phyloP scores from a whole-genome alignment of 2,113 vertebrate species.

The Platichthys stellatus region DNA sequence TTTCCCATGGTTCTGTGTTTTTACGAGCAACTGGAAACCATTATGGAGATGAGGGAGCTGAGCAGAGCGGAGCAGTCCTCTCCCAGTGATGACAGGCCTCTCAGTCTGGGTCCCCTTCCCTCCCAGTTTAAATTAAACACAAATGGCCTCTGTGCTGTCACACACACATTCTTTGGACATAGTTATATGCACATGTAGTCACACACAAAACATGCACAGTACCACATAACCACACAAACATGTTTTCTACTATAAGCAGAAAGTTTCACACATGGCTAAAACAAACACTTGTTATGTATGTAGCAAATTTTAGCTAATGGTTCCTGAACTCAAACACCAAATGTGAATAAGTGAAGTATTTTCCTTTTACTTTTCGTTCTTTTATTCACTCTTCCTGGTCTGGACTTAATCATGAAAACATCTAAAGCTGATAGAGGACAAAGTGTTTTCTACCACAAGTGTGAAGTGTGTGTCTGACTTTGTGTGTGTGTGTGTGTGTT shows the following conservation, averaged over 20 bases:
- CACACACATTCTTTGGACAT: constrained; percentile 41
- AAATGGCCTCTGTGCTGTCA: constrained; percentile 73
- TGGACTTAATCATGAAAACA: constrained; percentile 43
- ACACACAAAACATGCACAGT: constrained; percentile 15
- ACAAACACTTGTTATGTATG: neutral
- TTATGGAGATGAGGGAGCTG: constrained; percentile 82
- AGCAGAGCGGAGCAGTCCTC: constrained; percentile 71
- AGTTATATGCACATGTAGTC: constrained; percentile 22
- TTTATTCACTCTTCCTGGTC: constrained; percentile 1
- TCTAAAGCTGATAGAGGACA: constrained; percentile 26
- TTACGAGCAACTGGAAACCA: constrained; percentile 85
- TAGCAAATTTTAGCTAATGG: constrained; percentile 1
- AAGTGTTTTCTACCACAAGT: neutral
- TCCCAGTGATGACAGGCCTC: constrained; percentile 80
- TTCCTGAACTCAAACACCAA: neutral
- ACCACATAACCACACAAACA: constrained; percentile 16
- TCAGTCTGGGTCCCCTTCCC: constrained; percentile 73
- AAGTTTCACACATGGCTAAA: constrained; percentile 27
- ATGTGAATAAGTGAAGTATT: neutral
- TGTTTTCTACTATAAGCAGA: neutral
- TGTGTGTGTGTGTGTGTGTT: constrained; percentile 23
- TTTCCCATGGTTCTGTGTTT: constrained; percentile 76
- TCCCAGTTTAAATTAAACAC: constrained; percentile 79
- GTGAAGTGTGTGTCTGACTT: neutral
- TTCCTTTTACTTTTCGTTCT: neutral